Percentiles rank a stretch among this genome's conserved stretches.
Conservation (phyloP, 2,113 vertebrate genomes). For the Barbus barbus region DNA sequence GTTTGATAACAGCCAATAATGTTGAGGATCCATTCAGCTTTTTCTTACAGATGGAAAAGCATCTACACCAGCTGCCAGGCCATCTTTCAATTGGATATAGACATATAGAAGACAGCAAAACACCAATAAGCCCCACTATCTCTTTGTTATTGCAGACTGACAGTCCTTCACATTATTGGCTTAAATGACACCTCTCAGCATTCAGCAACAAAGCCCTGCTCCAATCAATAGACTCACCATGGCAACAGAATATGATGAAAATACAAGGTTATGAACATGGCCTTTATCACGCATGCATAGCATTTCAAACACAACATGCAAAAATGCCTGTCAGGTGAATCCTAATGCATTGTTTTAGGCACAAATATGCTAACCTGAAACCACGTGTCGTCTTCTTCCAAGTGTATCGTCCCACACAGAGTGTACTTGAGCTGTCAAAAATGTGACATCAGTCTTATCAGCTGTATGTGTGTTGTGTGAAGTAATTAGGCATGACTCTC, state of each 20-base stretch:
- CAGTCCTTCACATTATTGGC: slow-evolving; percentile 34
- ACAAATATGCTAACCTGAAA: slow-evolving; percentile 15
- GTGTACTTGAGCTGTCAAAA: background rate
- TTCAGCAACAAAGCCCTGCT: slow-evolving; percentile 28
- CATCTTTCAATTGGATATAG: background rate
- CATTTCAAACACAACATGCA: slow-evolving; percentile 27
- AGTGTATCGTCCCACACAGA: background rate
- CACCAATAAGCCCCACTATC: background rate
- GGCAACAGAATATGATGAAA: slow-evolving; percentile 52
- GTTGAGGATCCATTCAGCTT: too few species aligned
- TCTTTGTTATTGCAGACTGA: slow-evolving; percentile 41
- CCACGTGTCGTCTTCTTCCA: background rate
- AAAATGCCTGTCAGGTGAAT: slow-evolving; percentile 24
- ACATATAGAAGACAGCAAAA: background rate
- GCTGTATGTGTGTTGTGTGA: background rate
- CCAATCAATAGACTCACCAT: slow-evolving; percentile 50
- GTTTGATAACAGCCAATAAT: too few species aligned
- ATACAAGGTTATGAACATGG: slow-evolving; percentile 41
- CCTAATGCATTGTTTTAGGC: slow-evolving; percentile 33
- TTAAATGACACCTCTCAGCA: slow-evolving; percentile 51
- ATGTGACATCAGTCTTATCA: background rate
- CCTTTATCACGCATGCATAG: slow-evolving; percentile 29
- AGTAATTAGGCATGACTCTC: background rate
- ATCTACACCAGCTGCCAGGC: too few species aligned
- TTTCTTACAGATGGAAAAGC: too few species aligned